Evolutionary conservation across 37 sponge, comb jelly and placozoan genomes (phyloP).

Genomic region (Amphimedon queenslandica): DNA sequence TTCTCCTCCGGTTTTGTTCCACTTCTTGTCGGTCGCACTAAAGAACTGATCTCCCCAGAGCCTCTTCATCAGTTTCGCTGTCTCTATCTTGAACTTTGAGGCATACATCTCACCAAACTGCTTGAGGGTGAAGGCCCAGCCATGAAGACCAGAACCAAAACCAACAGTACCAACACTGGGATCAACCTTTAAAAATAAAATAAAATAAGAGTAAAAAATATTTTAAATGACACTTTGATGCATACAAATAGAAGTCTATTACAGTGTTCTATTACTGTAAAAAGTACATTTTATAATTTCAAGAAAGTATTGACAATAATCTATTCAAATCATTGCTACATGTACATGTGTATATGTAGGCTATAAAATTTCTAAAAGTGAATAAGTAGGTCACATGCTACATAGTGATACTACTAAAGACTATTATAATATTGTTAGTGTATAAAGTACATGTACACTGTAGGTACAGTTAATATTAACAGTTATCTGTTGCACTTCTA

Average conservation of each 20-base stretch:
- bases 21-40: slow-evolving; percentile 81
- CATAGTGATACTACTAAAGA: too few species aligned
- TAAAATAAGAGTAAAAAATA: too few species aligned
- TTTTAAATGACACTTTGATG: neutral
- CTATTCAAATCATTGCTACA: too few species aligned
- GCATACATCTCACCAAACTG: slow-evolving; percentile 98
- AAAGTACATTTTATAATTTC: neutral
- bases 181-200: slow-evolving; percentile 74
- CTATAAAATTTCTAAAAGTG: too few species aligned
- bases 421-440: too few species aligned
- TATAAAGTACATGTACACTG: too few species aligned
- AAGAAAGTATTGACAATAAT: neutral
- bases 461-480: too few species aligned
- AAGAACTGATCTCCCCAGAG: slow-evolving; percentile 98
- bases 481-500: too few species aligned
- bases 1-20: slow-evolving; percentile 79
- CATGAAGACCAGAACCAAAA: slow-evolving; percentile 98
- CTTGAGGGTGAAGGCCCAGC: slow-evolving; percentile 99
- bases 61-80: slow-evolving; percentile 88
- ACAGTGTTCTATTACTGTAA: neutral
- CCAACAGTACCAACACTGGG: slow-evolving; percentile 94
- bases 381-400: too few species aligned
- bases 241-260: neutral
- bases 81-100: slow-evolving; percentile 95
- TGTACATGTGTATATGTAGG: too few species aligned